Evolutionary conservation across 2,113 vertebrate genomes (phyloP).

Genomic region (Elephantulus edwardii): DNA sequence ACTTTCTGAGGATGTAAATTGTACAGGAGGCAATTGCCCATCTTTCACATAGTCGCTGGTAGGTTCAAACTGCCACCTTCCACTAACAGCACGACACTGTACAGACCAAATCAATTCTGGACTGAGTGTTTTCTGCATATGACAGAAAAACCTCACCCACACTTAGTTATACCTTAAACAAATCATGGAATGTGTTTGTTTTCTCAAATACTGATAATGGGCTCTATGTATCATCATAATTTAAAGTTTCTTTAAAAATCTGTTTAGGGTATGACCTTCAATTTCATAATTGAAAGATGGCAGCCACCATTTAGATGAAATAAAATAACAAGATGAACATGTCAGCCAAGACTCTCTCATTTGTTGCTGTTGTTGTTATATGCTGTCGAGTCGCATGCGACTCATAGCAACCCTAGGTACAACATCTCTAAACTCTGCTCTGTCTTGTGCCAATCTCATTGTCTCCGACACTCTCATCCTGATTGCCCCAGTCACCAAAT

Average conservation of each 20-base stretch:
- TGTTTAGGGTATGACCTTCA: background rate
- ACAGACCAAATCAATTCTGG: too few relatives aligned
- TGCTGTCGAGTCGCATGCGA: too few relatives aligned
- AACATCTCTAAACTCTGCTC: too few relatives aligned
- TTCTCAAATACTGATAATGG: background rate
- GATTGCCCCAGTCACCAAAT: too few relatives aligned
- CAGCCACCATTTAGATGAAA: background rate
- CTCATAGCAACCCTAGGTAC: too few relatives aligned
- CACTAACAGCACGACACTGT: too few relatives aligned
- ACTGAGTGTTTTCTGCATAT: background rate
- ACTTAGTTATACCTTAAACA: background rate
- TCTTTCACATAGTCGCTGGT: too few relatives aligned
- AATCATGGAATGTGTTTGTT: background rate
- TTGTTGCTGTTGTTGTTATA: too few relatives aligned
- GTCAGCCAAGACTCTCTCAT: background rate
- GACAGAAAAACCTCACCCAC: background rate
- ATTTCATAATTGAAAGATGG: background rate
- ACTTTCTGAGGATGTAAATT: background rate
- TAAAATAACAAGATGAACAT: background rate
- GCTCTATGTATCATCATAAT: background rate
- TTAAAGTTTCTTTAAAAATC: background rate
- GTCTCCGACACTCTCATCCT: too few relatives aligned
- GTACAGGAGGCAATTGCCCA: too few relatives aligned
- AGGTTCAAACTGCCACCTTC: too few relatives aligned
- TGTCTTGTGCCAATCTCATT: too few relatives aligned